Base-by-base conservation (phyloP, 2,888 invertebrate species). In the Isoperla grammatica region DNA sequence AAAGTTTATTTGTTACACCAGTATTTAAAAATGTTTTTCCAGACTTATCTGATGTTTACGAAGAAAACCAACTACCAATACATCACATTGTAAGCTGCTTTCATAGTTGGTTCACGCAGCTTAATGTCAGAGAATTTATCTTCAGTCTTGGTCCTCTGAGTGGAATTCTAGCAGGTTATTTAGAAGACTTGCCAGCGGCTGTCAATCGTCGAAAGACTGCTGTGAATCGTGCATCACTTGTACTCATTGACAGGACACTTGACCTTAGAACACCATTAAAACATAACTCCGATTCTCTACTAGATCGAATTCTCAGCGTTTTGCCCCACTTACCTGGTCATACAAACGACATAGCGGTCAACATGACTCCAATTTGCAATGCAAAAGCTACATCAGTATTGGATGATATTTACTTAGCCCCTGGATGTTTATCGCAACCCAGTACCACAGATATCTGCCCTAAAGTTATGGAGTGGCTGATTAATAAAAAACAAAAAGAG, bases 141-240 rank as follows among this genome's bases (percentile, higher is more conserved):
- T 87, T 79, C 68, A 81, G 79, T 54, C 72, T 87, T 68, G 87
- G 87, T 2, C 75, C 78, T 23, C 79, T 81, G 48, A 85, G 86
- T 68, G 79, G 81, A 12, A 73, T 83, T 43, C 69, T 86, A 19
- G 82, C 82, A 61, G 78, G 79, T 12, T 79, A 82, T 40, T 70
- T 85, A 63, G 83, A 83, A 66, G 77, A 78, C 68, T 79, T 79
- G 17, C 78, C 79, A 11, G 76, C 80, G 20, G 81, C 79, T 58
- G 68, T 76, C 35, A 70, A 72, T 22, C 76, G 84, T 63, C 73
- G 81, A 68, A 83, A 82, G 79, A 75, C 73, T 57, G 79, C 79
- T 48, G 67, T 74, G 2, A 75, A 74, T 43, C 78, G 77, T 9
- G 74, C 79, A 1, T 79, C 83, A 1, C 67, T 84, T 9, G 79